These are phyloP conservation scores for Falco columbarius DNA, from an alignment of 2,797 vertebrate species.

Conservation along the genomic window DNA sequence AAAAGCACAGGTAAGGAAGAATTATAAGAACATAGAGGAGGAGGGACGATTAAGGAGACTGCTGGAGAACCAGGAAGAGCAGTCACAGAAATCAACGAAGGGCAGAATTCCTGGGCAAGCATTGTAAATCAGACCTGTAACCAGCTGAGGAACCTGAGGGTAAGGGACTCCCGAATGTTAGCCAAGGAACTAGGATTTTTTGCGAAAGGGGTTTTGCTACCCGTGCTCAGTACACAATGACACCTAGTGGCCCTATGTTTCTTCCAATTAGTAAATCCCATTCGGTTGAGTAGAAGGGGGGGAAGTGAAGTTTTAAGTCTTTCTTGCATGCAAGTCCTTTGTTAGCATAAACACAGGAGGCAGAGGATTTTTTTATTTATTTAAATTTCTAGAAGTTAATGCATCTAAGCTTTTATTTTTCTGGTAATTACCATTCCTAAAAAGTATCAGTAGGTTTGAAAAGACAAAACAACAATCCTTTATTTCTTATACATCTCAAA, in stretches of 20 bases:
- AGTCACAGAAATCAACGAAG: neutral
- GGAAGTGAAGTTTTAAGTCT: neutral
- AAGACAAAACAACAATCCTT: neutral
- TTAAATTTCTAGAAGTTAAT: neutral
- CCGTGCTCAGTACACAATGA: neutral
- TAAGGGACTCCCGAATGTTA: neutral
- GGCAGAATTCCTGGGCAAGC: neutral
- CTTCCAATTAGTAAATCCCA: neutral
- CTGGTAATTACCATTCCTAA: neutral
- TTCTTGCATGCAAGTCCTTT: neutral
- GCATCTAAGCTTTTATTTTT: neutral
- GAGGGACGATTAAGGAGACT: neutral
- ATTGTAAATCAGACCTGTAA: too few species aligned
- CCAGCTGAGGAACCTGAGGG: neutral
- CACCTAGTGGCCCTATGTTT: neutral
- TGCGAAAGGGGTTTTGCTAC: neutral
- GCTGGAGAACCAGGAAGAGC: neutral
- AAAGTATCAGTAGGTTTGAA: neutral
- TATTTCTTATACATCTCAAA: neutral
- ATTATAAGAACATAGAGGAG: neutral
- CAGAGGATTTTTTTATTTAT: neutral
- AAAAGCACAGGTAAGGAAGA: neutral
- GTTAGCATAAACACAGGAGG: neutral
- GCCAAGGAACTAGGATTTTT: neutral
- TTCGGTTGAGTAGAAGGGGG: neutral